Base-by-base conservation (phyloP, 2,797 vertebrate genomes). In the Florisuga fusca region DNA sequence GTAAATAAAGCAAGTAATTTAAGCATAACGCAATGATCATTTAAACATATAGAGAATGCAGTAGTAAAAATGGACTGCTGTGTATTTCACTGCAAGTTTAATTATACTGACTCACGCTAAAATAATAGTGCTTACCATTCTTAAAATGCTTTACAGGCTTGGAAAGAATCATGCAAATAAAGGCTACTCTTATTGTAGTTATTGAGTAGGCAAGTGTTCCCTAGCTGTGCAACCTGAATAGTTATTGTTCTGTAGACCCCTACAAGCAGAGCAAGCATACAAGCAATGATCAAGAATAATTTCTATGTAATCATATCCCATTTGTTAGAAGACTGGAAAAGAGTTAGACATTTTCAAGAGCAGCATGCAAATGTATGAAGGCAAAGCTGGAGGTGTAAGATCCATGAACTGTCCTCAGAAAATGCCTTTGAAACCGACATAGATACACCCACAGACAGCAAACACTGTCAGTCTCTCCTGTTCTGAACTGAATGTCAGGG, bases 71-170 rank as follows among this genome's bases (percentile, higher is more conserved):
- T 51, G 38, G 88, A 84, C 66, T 85, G 72, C 91, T 96, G 91
- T 87, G 91, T 87, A 93, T 96, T 97, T 58, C 72, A 61, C 85
- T 31, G 13, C 43, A 94, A 91, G 54, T 94, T 96, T 95, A 96
- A 97, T 93, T 95, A 93, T 85, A 94, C 78, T 80, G 81, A 84
- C 79, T 95, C 51, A 91, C 87, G 96, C 87, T 95, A 86, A 96
- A 94, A 77, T 76, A 95, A 88, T 75, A 82, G 87, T 77, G 59
- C 50, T 43, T 72, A 71, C 64, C 55, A 76, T 66, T 94, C 38
- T 34, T 82, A 64, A 8, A 89, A 69, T 34, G 43, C 71, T 91
- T 86, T 80, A 33, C 34, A 26, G 45, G 19, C 64, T 94, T 83
- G 38, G 61, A 43, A 94, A 87, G 45, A 80, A 57, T 36, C 45